These are phyloP conservation scores for Cephus rjabovi DNA, from an alignment of 2,888 invertebrate genomes.

Conservation along the genomic window DNA sequence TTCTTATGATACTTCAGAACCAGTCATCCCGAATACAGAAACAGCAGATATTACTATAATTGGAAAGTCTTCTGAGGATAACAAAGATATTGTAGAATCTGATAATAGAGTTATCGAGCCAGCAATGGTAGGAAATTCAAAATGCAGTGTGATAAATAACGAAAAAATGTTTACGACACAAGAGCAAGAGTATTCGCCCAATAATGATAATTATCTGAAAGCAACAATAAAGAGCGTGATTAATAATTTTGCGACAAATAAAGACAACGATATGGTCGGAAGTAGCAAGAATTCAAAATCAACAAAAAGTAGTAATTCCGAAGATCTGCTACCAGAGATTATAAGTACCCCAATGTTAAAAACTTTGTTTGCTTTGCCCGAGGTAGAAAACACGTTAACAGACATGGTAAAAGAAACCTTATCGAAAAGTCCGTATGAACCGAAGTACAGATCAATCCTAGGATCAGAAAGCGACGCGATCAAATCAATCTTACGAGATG, in stretches of 20 bases:
- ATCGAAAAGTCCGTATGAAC: constrained; percentile 12
- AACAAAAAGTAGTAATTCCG: constrained; percentile 8
- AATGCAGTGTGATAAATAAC: not conserved
- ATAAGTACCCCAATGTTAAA: constrained; percentile 37
- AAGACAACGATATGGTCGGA: constrained; percentile 14
- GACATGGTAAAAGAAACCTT: constrained; percentile 34
- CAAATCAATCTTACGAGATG: constrained; percentile 19
- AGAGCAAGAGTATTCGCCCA: constrained; percentile 8
- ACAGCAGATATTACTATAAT: not conserved
- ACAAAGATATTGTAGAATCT: not conserved
- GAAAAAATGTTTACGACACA: not conserved
- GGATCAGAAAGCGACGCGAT: constrained; percentile 28
- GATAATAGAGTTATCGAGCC: not conserved
- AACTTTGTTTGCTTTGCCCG: constrained; percentile 40
- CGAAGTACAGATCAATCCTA: constrained; percentile 14
- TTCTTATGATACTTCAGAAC: not conserved
- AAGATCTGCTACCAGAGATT: constrained; percentile 15
- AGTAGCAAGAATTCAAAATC: constrained; percentile 15
- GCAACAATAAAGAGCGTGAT: constrained; percentile 43
- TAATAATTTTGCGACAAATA: constrained; percentile 41
- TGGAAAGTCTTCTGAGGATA: not conserved
- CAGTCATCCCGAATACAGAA: not conserved
- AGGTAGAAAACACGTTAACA: constrained; percentile 40
- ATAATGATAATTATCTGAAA: constrained; percentile 27
- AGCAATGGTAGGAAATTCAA: not conserved